These are phyloP conservation scores for Hirtodrosophila cameraria DNA, from an alignment of 2,888 invertebrate species.

Conservation along the genomic window DNA sequence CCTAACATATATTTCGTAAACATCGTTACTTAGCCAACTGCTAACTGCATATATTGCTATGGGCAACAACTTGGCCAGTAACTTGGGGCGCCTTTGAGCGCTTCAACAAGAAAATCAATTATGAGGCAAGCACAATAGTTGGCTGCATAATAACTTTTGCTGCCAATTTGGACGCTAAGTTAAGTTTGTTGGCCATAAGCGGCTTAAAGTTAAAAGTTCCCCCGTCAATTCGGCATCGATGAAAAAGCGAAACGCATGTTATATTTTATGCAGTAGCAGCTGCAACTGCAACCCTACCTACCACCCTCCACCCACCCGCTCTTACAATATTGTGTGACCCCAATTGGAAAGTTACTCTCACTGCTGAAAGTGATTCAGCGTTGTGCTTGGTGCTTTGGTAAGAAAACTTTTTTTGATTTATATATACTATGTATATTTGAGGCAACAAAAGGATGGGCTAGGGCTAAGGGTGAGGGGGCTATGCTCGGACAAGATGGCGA, in stretches of 20 bases:
- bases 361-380: too few relatives aligned
- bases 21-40: too few relatives aligned
- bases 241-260: slow-evolving; percentile 49
- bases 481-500: slow-evolving; percentile 40
- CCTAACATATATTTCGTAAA: too few relatives aligned
- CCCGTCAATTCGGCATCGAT: slow-evolving; percentile 41
- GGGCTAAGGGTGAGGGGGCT: neutral
- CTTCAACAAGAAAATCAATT: slow-evolving; percentile 27
- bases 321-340: slow-evolving; percentile 25
- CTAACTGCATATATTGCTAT: neutral
- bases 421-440: slow-evolving; percentile 63
- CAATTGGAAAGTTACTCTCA: too few relatives aligned
- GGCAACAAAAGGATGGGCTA: too few relatives aligned
- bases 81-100: neutral
- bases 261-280: slow-evolving; percentile 59
- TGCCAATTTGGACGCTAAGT: slow-evolving; percentile 31
- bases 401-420: slow-evolving; percentile 69
- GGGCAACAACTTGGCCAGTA: neutral
- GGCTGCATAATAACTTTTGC: slow-evolving; percentile 10
- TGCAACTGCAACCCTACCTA: slow-evolving; percentile 9
- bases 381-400: slow-evolving; percentile 6
- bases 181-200: slow-evolving; percentile 24
- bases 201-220: slow-evolving; percentile 43
- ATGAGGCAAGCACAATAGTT: slow-evolving; percentile 13
- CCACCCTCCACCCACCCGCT: slow-evolving; percentile 7